phyloP scores from a whole-genome alignment of 2,113 vertebrate genomes.

The Struthidea cinerea region DNA sequence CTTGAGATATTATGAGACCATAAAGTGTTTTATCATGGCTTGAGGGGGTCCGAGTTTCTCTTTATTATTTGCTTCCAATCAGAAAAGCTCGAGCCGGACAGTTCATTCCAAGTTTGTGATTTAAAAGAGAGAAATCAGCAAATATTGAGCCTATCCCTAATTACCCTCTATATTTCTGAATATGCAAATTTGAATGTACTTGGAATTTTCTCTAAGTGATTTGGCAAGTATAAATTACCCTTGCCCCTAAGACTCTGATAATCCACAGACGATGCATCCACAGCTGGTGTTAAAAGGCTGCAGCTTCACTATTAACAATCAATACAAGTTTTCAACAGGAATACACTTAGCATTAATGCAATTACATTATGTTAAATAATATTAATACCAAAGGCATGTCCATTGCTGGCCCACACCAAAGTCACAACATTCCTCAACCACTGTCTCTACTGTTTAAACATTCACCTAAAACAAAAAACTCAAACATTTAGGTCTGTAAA shows the following conservation, averaged over 20 bases:
- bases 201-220: constrained; percentile 54
- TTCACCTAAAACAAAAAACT: neutral
- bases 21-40: neutral
- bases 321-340: constrained; percentile 60
- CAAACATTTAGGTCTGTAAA: neutral
- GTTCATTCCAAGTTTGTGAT: constrained; percentile 5
- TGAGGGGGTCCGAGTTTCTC: neutral
- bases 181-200: constrained; percentile 56
- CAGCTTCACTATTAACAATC: constrained; percentile 63
- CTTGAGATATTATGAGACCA: neutral
- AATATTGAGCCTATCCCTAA: constrained; percentile 64
- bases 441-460: neutral
- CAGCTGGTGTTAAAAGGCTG: constrained; percentile 56
- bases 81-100: constrained; percentile 26
- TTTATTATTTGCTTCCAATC: neutral
- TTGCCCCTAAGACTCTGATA: constrained; percentile 47
- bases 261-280: constrained; percentile 53
- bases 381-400: constrained; percentile 30
- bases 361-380: constrained; percentile 61
- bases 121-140: constrained; percentile 47
- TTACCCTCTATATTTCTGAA: constrained; percentile 54
- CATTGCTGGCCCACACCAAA: neutral
- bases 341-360: constrained; percentile 44
- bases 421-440: neutral
- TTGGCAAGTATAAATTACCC: constrained; percentile 64